A percentile compares a stretch with the other conserved stretches of the same genome.
These are phyloP conservation scores for Albula goreensis DNA, from an alignment of 2,113 vertebrate genomes.

Conservation along the genomic window DNA sequence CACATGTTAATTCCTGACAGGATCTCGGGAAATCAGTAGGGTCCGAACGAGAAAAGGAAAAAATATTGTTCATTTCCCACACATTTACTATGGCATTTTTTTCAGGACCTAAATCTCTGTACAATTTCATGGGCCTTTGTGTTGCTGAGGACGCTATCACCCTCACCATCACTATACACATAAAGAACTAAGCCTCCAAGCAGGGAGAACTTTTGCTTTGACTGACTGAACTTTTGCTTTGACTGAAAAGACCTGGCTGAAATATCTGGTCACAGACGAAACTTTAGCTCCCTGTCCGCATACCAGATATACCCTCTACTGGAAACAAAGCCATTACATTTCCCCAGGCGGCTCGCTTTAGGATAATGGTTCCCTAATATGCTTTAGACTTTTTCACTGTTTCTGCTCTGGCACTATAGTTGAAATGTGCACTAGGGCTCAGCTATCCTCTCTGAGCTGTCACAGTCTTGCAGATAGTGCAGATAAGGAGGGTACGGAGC, in stretches of 20 bases:
- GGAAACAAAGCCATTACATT: constrained; percentile 1
- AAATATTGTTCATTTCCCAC: neutral
- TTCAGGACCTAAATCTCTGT: too few species aligned
- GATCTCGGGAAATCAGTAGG: too few species aligned
- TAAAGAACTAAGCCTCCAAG: neutral
- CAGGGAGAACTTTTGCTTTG: too few species aligned
- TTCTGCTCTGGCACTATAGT: neutral
- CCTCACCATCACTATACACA: too few species aligned
- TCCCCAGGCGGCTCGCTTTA: constrained; percentile 2
- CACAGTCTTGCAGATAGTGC: neutral
- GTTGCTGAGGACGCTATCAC: too few species aligned
- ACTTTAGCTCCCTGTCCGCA: constrained; percentile 1
- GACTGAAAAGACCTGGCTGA: neutral
- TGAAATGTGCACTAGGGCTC: neutral
- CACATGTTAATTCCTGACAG: too few species aligned
- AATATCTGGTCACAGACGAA: neutral
- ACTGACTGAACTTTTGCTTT: too few species aligned
- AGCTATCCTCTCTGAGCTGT: neutral
- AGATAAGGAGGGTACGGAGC: too few species aligned
- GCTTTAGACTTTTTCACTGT: constrained; percentile 1
- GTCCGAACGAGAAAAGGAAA: neutral
- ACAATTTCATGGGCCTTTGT: too few species aligned
- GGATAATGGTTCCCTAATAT: constrained; percentile 31
- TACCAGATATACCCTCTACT: neutral
- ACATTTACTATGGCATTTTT: neutral